Percentiles rank a stretch among this genome's conserved stretches.
Evolutionary conservation across 2,113 vertebrate species (phyloP).

Genomic region (Erythrolamprus reginae): DNA sequence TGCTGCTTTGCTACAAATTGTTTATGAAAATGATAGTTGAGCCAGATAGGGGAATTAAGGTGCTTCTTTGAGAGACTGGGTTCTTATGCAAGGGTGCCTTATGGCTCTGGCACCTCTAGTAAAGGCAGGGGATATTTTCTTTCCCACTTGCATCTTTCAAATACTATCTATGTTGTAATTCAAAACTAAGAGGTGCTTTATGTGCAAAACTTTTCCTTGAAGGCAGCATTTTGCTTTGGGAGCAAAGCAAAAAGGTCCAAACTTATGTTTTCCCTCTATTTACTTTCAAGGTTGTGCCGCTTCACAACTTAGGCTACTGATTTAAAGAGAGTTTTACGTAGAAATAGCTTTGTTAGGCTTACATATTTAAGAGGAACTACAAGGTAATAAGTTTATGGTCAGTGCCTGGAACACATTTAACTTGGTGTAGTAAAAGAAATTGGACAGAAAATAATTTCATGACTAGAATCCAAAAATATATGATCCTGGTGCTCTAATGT

Average conservation of each 20-base stretch:
- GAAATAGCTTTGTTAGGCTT: background rate
- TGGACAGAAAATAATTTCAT: background rate
- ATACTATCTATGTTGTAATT: background rate
- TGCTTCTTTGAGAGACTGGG: background rate
- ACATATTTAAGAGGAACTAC: background rate
- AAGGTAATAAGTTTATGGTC: background rate
- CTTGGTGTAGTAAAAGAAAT: background rate
- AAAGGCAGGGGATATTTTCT: background rate
- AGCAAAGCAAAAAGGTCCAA: background rate
- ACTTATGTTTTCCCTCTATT: background rate
- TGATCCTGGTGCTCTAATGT: background rate
- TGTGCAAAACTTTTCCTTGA: background rate
- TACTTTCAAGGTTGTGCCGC: background rate
- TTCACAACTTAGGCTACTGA: conserved; percentile 9
- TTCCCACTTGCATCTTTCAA: background rate
- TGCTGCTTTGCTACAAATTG: background rate
- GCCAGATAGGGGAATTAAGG: background rate
- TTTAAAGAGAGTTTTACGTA: background rate
- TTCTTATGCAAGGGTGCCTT: background rate
- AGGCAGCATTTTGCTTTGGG: conserved; percentile 1
- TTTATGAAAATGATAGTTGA: background rate
- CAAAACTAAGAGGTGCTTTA: conserved; percentile 27
- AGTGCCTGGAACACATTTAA: background rate
- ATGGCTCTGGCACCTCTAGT: background rate
- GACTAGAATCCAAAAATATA: background rate